Percentiles rank a stretch among this genome's conserved stretches.
phyloP scores from a whole-genome alignment of 2,888 invertebrate genomes.

The Cheilosia scutellata region DNA sequence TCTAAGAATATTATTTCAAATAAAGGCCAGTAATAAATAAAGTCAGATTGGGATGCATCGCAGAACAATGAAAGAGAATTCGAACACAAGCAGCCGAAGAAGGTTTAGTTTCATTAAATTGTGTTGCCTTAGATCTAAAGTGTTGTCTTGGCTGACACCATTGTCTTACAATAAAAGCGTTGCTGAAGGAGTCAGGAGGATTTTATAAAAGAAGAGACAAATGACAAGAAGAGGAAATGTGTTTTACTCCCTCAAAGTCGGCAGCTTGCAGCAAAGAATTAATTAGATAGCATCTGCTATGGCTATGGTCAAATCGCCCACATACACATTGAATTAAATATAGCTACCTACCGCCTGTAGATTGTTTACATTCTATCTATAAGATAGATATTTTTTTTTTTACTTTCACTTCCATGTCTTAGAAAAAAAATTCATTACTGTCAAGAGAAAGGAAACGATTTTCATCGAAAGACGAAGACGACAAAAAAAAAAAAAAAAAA shows the following conservation, averaged over 20 bases:
- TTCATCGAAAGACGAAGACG: conserved; percentile 1
- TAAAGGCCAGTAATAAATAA: not conserved
- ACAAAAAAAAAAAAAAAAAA: not conserved
- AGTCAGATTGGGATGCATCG: too few relatives aligned
- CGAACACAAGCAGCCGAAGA: not conserved
- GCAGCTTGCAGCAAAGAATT: not conserved
- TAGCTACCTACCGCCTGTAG: not conserved
- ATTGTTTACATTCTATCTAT: not conserved
- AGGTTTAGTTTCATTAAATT: not conserved
- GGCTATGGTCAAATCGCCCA: not conserved
- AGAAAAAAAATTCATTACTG: conserved; percentile 3
- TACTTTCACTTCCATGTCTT: not conserved
- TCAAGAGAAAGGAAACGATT: not conserved
- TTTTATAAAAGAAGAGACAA: not conserved
- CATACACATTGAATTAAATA: not conserved
- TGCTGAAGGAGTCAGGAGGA: not conserved
- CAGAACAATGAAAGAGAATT: not conserved
- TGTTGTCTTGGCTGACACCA: not conserved
- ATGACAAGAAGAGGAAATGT: not conserved
- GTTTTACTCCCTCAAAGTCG: not conserved
- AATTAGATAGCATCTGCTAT: conserved; percentile 2
- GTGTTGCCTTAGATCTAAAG: not conserved
- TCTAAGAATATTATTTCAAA: not conserved
- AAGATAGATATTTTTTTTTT: too few relatives aligned
- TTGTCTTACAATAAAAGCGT: conserved; percentile 2